Evolutionary conservation across 2,888 invertebrate genomes (phyloP), one percentile per base, ranked within the genome.

Genomic region (Caenorhabditis sinica): DNA sequence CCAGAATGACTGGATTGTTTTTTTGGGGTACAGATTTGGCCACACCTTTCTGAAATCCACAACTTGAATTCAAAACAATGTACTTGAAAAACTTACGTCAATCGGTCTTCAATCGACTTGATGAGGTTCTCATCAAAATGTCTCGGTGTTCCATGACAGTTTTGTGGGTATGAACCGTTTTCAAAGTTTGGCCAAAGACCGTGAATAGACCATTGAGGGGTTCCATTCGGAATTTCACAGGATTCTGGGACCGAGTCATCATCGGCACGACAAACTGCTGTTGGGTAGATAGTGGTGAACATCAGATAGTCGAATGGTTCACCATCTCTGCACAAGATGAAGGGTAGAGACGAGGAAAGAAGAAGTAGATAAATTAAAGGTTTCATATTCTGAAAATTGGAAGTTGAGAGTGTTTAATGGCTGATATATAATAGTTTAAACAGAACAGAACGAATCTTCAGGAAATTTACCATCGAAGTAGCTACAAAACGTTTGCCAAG

Each of bases 101-200:
- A 56, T 40, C 72, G 56, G 11, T 65, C 53, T 53, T 71, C 72
- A 65, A 89, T 89, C 1, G 83, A 20, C 25, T 72, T 73, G 60
- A 89, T 83, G n/a, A 75, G 51, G 17, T 82, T 43, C 40, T 74
- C 72, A 49, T 88, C 87, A 36, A 88, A 89, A 20, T 83, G 82
- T 45, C 60, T 71, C 17, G 86, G 86, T 0, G 49, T 76, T n/a
- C 85, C 86, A 9, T 43, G 61, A 49, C 88, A 88, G 71, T 84
- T 86, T 63, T 88, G 88, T 9, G 88, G 88, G 61, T 87, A 87
- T 0, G 81, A 79, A 13, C 88, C 87, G 45, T 88, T 86, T 9
- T 75, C 79, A 43, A 60, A 85, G 63, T 88, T 87, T 15, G 88
- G 88, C 89, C 89, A 89, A 0, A 89, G 68, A n/a, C 89, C 89